These are phyloP conservation scores for Myzus persicae DNA, from an alignment of 1,140 invertebrate genomes.

Conservation along the genomic window DNA sequence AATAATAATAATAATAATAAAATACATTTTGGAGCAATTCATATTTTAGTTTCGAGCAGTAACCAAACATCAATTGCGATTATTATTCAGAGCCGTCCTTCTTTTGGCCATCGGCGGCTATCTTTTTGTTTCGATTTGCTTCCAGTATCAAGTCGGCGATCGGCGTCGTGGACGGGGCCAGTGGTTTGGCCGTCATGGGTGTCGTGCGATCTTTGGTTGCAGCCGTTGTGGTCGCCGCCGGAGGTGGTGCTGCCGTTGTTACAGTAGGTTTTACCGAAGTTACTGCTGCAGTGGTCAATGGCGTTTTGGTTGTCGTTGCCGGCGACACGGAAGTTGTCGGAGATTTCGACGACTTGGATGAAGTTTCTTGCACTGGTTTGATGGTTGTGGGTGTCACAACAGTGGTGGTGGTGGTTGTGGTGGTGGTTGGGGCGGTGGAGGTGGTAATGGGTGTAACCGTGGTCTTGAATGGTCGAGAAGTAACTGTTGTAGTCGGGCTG, in stretches of 20 bases:
- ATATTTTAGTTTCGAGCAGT: background rate
- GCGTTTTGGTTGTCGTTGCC: background rate
- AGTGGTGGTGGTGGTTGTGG: background rate
- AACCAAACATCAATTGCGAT: background rate
- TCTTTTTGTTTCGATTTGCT: background rate
- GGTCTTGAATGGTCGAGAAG: background rate
- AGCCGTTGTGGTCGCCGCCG: background rate
- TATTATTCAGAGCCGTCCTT: background rate
- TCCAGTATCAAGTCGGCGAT: background rate
- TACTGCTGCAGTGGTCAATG: background rate
- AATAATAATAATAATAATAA: background rate
- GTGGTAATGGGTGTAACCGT: background rate
- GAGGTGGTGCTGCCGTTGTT: background rate
- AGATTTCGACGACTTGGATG: background rate
- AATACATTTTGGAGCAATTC: conserved; percentile 30
- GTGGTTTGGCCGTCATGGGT: background rate
- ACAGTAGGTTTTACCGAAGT: background rate
- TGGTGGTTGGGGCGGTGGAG: background rate
- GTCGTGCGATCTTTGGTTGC: background rate
- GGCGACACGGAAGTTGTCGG: too few relatives aligned
- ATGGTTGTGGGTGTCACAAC: too few relatives aligned
- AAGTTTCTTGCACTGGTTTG: background rate
- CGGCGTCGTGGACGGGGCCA: background rate
- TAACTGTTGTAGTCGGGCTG: background rate
- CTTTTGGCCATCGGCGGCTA: background rate